phyloP scores from a whole-genome alignment of 2,888 invertebrate genomes.

The Lathronympha strigana region DNA sequence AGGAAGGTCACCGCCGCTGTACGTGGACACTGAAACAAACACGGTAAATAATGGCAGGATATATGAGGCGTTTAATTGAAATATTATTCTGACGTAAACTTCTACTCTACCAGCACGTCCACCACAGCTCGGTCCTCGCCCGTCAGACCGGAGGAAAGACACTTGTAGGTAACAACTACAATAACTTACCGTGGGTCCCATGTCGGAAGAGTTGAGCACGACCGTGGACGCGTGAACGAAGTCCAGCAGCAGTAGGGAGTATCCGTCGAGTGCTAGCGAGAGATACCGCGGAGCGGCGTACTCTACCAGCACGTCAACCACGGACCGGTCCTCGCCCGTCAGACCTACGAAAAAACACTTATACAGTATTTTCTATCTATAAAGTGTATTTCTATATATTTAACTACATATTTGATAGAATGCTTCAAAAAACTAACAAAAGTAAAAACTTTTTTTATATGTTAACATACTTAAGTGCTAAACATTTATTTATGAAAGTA shows the following conservation, averaged over 20 bases:
- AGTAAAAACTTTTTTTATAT: no score
- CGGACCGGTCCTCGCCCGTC: slow-evolving; percentile 88
- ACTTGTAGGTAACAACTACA: no score
- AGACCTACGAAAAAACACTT: slow-evolving; percentile 69
- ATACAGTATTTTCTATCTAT: not conserved
- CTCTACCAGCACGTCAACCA: slow-evolving; percentile 91
- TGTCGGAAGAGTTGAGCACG: slow-evolving; percentile 92
- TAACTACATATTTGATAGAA: no score
- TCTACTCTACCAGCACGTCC: no score
- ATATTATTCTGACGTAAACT: no score
- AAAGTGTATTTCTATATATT: not conserved
- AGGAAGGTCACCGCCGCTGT: slow-evolving; percentile 96
- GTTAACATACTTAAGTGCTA: no score
- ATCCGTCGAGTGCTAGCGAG: slow-evolving; percentile 94
- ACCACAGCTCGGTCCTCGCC: no score
- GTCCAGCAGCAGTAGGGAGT: slow-evolving; percentile 93
- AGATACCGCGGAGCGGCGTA: slow-evolving; percentile 94
- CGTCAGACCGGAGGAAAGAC: no score
- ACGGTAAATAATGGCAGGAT: not conserved
- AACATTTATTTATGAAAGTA: no score
- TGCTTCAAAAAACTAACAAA: no score
- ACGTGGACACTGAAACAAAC: slow-evolving; percentile 87
- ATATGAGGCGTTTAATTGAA: no score
- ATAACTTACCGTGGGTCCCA: slow-evolving; percentile 80
- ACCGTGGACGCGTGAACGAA: slow-evolving; percentile 95